Percentiles rank a stretch among this genome's conserved stretches.
phyloP scores from a whole-genome alignment of 1,140 invertebrate genomes.

The Nasonia longicornis region DNA sequence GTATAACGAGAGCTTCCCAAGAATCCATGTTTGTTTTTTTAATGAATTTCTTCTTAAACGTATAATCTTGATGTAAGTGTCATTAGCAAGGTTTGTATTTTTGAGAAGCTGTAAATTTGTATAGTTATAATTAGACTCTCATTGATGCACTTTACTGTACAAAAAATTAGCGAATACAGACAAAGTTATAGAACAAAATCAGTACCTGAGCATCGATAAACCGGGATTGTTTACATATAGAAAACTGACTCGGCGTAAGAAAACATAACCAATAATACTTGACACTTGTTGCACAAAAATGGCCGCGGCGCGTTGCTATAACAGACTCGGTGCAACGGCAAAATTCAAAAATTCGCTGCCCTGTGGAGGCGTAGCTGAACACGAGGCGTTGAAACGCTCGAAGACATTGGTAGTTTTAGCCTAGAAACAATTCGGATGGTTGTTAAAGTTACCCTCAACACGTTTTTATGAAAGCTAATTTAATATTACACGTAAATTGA shows the following conservation, averaged over 20 bases:
- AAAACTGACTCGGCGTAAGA: neutral
- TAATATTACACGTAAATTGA: too few relatives aligned
- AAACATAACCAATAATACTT: neutral
- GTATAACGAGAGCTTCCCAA: constrained; percentile 31
- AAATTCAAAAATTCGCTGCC: neutral
- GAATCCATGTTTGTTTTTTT: constrained; percentile 35
- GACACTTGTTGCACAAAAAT: neutral
- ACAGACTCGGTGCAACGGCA: neutral
- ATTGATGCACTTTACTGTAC: neutral
- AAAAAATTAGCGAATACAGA: too few relatives aligned
- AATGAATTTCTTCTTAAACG: neutral
- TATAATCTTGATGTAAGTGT: neutral
- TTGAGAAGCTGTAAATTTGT: neutral
- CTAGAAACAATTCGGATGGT: too few relatives aligned
- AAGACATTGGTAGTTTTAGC: too few relatives aligned
- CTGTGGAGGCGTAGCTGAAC: neutral
- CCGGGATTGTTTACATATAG: neutral
- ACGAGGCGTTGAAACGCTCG: too few relatives aligned
- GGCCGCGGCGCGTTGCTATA: neutral
- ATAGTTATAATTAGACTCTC: neutral
- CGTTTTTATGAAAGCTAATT: too few relatives aligned
- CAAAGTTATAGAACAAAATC: neutral
- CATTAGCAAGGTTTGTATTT: neutral
- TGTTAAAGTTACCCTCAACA: too few relatives aligned
- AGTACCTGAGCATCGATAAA: neutral